Percentiles rank a stretch among this genome's conserved stretches.
Conservation (phyloP, 2,113 vertebrate species). For the Corythornis vintsioides region DNA sequence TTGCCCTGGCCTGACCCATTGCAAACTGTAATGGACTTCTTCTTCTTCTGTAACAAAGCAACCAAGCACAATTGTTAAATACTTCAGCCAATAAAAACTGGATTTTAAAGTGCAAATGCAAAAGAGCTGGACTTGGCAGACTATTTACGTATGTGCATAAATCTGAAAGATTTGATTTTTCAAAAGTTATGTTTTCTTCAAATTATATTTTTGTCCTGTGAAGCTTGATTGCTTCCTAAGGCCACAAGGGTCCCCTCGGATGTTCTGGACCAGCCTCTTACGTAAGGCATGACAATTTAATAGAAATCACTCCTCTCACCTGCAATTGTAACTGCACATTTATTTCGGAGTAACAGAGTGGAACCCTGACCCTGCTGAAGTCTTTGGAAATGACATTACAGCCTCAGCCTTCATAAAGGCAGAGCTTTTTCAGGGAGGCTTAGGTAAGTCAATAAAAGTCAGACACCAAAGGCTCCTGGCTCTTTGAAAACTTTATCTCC, state of each 20-base stretch:
- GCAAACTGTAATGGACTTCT: background rate
- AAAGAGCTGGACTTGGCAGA: background rate
- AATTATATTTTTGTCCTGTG: background rate
- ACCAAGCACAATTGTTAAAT: background rate
- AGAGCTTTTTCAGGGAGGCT: background rate
- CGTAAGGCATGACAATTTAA: background rate
- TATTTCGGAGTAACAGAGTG: background rate
- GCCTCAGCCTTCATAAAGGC: background rate
- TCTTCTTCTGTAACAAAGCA: background rate
- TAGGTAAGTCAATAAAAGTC: background rate
- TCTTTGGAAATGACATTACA: background rate
- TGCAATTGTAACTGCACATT: background rate
- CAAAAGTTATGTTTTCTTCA: background rate
- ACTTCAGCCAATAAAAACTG: background rate
- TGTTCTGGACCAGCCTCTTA: background rate
- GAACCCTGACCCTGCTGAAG: background rate
- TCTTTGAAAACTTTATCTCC: background rate
- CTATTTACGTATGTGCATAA: background rate
- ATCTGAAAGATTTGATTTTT: background rate
- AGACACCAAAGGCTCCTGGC: background rate
- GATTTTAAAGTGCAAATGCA: background rate
- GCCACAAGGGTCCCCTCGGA: background rate
- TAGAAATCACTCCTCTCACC: background rate
- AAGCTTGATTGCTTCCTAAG: background rate
- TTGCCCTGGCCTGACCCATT: background rate